Evolutionary conservation across 1,140 invertebrate species (phyloP).

Genomic region (Macrobrachium nipponense): DNA sequence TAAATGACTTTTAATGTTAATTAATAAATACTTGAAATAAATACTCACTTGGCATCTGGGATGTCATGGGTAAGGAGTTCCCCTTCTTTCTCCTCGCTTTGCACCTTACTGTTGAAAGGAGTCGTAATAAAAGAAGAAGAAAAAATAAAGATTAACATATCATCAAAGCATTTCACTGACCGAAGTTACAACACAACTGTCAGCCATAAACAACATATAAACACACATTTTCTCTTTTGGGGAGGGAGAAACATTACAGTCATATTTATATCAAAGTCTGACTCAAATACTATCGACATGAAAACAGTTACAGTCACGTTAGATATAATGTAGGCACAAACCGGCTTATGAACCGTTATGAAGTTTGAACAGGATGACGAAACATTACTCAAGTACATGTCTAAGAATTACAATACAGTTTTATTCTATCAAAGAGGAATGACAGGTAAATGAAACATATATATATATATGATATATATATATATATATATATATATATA

Average conservation of each 20-base stretch:
- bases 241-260: too few species aligned
- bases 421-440: too few species aligned
- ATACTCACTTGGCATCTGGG: constrained; percentile 45
- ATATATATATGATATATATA: not conserved
- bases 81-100: constrained; percentile 54
- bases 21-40: not conserved
- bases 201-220: not conserved
- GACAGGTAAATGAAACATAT: not conserved
- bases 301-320: too few species aligned
- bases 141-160: not conserved
- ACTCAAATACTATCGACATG: too few species aligned
- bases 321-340: too few species aligned
- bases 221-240: not conserved
- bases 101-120: constrained; percentile 41
- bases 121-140: not conserved
- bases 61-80: constrained; percentile 34
- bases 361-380: too few species aligned
- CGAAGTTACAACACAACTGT: not conserved
- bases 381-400: too few species aligned
- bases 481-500: not conserved
- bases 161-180: too few species aligned
- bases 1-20: not conserved
- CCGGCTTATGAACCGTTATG: too few species aligned
- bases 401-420: too few species aligned
- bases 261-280: too few species aligned